Evolutionary conservation across 53 echinoderm and acorn worm genomes (phyloP).

Genomic region (Zoroaster sp.): DNA sequence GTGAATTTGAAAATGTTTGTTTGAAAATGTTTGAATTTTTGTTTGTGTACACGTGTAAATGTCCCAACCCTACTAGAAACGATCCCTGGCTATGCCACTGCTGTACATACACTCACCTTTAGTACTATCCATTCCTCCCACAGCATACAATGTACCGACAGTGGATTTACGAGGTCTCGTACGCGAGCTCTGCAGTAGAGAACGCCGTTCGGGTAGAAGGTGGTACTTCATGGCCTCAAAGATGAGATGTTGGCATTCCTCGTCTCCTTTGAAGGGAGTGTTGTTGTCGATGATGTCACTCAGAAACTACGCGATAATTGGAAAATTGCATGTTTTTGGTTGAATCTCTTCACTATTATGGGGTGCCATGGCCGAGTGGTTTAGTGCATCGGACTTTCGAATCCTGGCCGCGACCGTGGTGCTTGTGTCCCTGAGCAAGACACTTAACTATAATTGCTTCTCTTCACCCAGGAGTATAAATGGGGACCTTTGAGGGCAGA

Average conservation of each 20-base stretch:
- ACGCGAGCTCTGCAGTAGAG: slow-evolving; percentile 82
- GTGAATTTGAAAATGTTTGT: too few relatives aligned
- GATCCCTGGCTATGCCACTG: background rate
- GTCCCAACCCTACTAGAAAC: background rate
- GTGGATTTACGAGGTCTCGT: slow-evolving; percentile 97
- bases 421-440: too few relatives aligned
- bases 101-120: slow-evolving; percentile 74
- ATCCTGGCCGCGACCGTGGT: too few relatives aligned
- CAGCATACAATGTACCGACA: slow-evolving; percentile 88
- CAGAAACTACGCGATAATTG: slow-evolving; percentile 70
- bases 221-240: slow-evolving; percentile 99
- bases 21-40: too few relatives aligned
- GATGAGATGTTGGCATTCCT: slow-evolving; percentile 81
- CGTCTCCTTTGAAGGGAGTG: slow-evolving; percentile 76
- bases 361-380: too few relatives aligned
- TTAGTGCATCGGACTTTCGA: too few relatives aligned
- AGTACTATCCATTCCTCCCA: slow-evolving; percentile 96
- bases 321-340: too few relatives aligned
- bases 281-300: slow-evolving; percentile 90
- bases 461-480: too few relatives aligned
- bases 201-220: slow-evolving; percentile 90
- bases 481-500: too few relatives aligned
- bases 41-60: too few relatives aligned
- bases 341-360: too few relatives aligned
- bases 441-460: too few relatives aligned